phyloP scores from a whole-genome alignment of 1,140 invertebrate genomes.

The Carcinoscorpius rotundicauda region DNA sequence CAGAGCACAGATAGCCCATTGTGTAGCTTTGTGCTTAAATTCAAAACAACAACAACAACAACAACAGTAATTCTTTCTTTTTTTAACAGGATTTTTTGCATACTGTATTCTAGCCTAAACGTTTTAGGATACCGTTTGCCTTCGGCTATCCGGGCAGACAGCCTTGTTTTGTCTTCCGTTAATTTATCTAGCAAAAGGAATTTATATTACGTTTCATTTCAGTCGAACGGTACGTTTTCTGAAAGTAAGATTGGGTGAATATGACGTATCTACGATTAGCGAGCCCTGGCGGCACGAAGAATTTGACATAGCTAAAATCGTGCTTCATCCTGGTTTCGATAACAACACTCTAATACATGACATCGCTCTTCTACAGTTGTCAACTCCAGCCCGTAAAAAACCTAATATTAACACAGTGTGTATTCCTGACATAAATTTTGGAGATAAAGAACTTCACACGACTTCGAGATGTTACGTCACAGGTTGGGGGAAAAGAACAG shows the following conservation, averaged over 20 bases:
- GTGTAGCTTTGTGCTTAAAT: no score
- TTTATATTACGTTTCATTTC: background rate
- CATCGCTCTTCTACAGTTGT: conserved; percentile 35
- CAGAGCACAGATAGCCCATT: no score
- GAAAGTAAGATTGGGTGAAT: conserved; percentile 39
- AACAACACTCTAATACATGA: conserved; percentile 35
- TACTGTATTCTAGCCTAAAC: no score
- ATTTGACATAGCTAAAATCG: conserved; percentile 22
- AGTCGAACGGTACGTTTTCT: conserved; percentile 25
- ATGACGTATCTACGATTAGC: conserved; percentile 35
- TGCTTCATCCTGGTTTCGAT: conserved; percentile 30
- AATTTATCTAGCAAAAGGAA: no score
- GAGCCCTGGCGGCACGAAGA: conserved; percentile 30
- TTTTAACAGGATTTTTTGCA: no score
- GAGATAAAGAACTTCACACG: conserved; percentile 16
- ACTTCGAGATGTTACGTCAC: conserved; percentile 39
- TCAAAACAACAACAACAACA: no score
- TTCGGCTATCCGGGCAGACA: no score
- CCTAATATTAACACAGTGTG: conserved; percentile 37
- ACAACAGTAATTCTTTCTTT: no score
- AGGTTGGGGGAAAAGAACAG: conserved; percentile 43
- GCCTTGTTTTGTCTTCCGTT: no score
- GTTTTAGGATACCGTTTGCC: no score
- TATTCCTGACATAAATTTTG: conserved; percentile 30
- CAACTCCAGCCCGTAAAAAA: conserved; percentile 27